Evolutionary conservation across 2,113 vertebrate species (phyloP), one percentile per base, ranked within the genome.

Genomic region (Rhadina sibilatrix): DNA sequence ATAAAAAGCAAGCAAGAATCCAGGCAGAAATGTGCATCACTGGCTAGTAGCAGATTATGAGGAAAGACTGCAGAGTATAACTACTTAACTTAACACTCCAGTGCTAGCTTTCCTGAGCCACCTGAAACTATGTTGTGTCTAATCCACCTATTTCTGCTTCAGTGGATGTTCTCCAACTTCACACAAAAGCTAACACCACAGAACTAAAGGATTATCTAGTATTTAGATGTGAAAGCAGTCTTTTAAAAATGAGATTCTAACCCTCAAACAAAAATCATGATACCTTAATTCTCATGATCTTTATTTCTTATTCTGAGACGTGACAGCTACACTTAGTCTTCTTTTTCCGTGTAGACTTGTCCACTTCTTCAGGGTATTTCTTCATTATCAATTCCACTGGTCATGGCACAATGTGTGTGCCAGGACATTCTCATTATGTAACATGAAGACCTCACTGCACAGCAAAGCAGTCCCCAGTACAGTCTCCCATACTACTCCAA

Each of bases 341-440:
- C 22, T 42, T 42, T 72, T 68, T 38, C 46, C 44, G 2, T 19
- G 17, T 30, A 44, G 31, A 33, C 38, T 56, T 50, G 15, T 10
- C 25, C 28, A 33, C 27, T 33, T 59, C 49, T 37, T 35, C 66
- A 15, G 11, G 37, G 2, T 74, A 17, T 56, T 70, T 65, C 63
- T 28, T 40, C 25, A 22, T 31, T 22, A 54, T 50, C 6, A 13
- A 12, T 44, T 66, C 6, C 14, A 76, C 12, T 44, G 18, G 49
- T 25, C 63, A 42, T 8, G 19, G 18, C 47, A 72, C 30, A 66
- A 37, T 14, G 10, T 5, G 15, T 10, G 20, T 22, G 25, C n/a
- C 56, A 46, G 28, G 53, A 66, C 0, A 0, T 28, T 56, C 25
- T 40, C 30, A 25, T 14, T 25, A 50, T 0, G 0, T 40, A 33